Evolutionary conservation across 2,113 vertebrate genomes (phyloP).

Genomic region (Nerophis lumbriciformis): DNA sequence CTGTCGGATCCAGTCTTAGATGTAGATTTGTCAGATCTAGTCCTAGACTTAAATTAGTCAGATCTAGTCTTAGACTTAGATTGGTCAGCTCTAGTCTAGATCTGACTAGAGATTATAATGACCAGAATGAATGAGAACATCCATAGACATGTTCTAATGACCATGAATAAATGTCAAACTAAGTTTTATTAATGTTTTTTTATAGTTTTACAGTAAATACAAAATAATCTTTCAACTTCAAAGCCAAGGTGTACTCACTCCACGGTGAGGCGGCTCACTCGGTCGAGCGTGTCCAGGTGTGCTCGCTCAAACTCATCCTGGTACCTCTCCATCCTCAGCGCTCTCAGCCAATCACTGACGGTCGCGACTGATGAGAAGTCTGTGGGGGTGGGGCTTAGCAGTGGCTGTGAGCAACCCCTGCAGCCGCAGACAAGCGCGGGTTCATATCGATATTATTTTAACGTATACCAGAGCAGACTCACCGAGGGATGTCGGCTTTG

Average conservation of each 20-base stretch:
- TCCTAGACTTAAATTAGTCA: too few species aligned
- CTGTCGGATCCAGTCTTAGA: too few species aligned
- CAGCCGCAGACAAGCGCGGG: slow-evolving; percentile 11
- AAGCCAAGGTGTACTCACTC: slow-evolving; percentile 76
- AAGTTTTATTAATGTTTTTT: too few species aligned
- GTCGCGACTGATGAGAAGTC: slow-evolving; percentile 85
- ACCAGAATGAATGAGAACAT: too few species aligned
- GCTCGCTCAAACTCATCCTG: slow-evolving; percentile 89
- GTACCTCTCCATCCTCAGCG: slow-evolving; percentile 88
- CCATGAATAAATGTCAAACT: too few species aligned
- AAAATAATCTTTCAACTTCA: too few species aligned
- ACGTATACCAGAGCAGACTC: slow-evolving; percentile 30
- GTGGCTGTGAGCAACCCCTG: slow-evolving; percentile 85
- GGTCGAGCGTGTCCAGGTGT: slow-evolving; percentile 79
- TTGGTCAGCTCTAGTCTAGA: too few species aligned
- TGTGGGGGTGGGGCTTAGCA: slow-evolving; percentile 87
- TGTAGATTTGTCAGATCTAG: too few species aligned
- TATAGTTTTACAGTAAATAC: too few species aligned
- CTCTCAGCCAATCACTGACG: slow-evolving; percentile 87
- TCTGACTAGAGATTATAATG: too few species aligned
- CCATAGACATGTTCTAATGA: too few species aligned
- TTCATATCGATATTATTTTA: not conserved
- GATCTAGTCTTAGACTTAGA: too few species aligned
- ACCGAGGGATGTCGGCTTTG: slow-evolving; percentile 81
- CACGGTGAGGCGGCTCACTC: slow-evolving; percentile 84